Evolutionary conservation across 2,113 vertebrate species (phyloP).

Genomic region (Scomber scombrus): DNA sequence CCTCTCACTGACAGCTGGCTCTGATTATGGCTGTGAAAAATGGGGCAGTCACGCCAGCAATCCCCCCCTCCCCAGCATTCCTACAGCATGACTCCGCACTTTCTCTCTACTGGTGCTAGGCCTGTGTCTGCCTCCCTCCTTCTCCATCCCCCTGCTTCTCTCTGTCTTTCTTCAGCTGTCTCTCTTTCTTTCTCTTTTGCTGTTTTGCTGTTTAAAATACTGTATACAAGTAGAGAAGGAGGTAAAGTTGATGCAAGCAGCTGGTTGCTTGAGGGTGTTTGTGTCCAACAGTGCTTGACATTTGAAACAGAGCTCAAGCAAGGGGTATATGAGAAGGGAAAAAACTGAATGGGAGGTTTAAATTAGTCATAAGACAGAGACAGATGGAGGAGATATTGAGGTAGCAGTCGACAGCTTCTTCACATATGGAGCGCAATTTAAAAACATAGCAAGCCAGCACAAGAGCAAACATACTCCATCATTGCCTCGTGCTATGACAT

Average conservation of each 20-base stretch:
- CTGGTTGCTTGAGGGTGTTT: conserved; percentile 58
- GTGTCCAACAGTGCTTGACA: conserved; percentile 25
- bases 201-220: conserved; percentile 56
- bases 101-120: conserved; percentile 76
- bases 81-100: conserved; percentile 87
- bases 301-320: conserved; percentile 13
- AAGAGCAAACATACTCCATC: conserved; percentile 72
- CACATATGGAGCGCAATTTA: conserved; percentile 56
- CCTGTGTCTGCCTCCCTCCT: conserved; percentile 64
- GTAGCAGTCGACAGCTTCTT: conserved; percentile 45
- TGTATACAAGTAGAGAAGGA: conserved; percentile 33
- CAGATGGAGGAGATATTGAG: conserved; percentile 47
- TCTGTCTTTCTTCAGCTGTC: conserved; percentile 69
- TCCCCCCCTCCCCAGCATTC: conserved; percentile 84
- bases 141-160: conserved; percentile 43
- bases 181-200: conserved; percentile 38
- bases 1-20: conserved; percentile 87
- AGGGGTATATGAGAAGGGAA: background rate
- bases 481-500: conserved; percentile 57
- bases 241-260: conserved; percentile 51
- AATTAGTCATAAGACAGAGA: conserved; percentile 35
- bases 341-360: conserved; percentile 18
- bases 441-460: conserved; percentile 65
- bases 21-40: conserved; percentile 88
- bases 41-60: conserved; percentile 85